phyloP scores from a whole-genome alignment of 2,113 vertebrate species.

The Motacilla tschutschensis region DNA sequence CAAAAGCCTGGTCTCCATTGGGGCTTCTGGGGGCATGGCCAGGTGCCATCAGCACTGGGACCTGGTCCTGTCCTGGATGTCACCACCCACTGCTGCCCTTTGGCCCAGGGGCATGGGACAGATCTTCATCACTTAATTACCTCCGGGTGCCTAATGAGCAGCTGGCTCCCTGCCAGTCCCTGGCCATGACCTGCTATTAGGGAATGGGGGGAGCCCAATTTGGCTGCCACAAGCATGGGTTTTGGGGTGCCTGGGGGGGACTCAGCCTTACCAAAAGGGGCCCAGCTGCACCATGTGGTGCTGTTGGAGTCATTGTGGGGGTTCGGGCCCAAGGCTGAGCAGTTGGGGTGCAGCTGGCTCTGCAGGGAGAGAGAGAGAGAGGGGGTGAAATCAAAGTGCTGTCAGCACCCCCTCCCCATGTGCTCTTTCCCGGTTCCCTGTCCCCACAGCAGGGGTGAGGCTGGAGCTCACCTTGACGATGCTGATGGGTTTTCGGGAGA shows the following conservation, averaged over 20 bases:
- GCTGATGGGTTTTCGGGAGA: conserved; percentile 96
- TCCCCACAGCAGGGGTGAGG: fast-evolving
- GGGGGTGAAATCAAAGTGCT: background rate
- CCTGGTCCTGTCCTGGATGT: background rate
- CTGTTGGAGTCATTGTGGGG: conserved; percentile 76
- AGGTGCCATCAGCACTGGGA: fast-evolving
- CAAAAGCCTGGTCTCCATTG: background rate
- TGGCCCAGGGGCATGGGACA: background rate
- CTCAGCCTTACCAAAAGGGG: conserved; percentile 86
- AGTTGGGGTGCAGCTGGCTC: conserved; percentile 93
- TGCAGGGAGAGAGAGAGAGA: conserved; percentile 44
- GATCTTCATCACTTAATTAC: background rate
- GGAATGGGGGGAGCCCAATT: background rate
- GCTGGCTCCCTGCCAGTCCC: background rate
- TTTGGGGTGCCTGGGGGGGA: background rate
- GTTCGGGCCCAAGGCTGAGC: conserved; percentile 70
- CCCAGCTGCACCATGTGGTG: conserved; percentile 91
- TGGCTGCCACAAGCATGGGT: fast-evolving
- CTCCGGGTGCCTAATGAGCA: background rate
- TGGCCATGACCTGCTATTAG: fast-evolving
- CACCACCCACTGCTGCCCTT: background rate
- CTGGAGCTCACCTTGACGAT: conserved; percentile 86
- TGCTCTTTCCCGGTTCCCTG: background rate
- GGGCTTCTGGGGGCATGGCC: fast-evolving
- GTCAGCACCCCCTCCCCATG: fast-evolving